Conservation (phyloP, 2,113 vertebrate genomes). For the Plecotus auritus region DNA sequence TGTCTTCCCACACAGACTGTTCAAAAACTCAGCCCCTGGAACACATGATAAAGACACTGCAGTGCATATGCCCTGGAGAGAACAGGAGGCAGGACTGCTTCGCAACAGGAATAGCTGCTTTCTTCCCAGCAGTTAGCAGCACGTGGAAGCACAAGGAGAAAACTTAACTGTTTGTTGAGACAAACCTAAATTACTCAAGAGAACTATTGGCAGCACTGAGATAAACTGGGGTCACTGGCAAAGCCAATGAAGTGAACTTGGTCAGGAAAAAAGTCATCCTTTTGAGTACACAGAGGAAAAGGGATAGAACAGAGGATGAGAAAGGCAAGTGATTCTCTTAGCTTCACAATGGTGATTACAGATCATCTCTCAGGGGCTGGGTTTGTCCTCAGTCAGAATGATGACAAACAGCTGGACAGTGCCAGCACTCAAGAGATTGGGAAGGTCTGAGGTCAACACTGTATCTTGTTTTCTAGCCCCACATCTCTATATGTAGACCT, state of each 20-base stretch:
- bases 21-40: slow-evolving; percentile 65
- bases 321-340: neutral
- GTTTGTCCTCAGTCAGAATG: neutral
- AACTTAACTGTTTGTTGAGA: slow-evolving; percentile 21
- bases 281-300: neutral
- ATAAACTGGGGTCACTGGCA: neutral
- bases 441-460: neutral
- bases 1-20: slow-evolving; percentile 71
- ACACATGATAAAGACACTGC: slow-evolving; percentile 65
- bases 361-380: neutral
- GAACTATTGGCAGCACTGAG: slow-evolving; percentile 7
- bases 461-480: neutral
- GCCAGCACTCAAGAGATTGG: neutral
- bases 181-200: slow-evolving; percentile 26
- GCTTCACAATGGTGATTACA: neutral
- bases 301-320: neutral
- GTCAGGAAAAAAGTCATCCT: neutral
- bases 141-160: slow-evolving; percentile 15
- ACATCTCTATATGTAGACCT: neutral
- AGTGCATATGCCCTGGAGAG: slow-evolving; percentile 58
- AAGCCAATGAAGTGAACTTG: neutral
- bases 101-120: slow-evolving; percentile 63
- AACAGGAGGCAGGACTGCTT: slow-evolving; percentile 66
- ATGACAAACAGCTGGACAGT: neutral
- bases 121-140: slow-evolving; percentile 61